A percentile compares a stretch with the other conserved stretches of the same genome.
These are phyloP conservation scores for Andrena chrysosceles DNA, from an alignment of 2,888 invertebrate species.

Conservation along the genomic window DNA sequence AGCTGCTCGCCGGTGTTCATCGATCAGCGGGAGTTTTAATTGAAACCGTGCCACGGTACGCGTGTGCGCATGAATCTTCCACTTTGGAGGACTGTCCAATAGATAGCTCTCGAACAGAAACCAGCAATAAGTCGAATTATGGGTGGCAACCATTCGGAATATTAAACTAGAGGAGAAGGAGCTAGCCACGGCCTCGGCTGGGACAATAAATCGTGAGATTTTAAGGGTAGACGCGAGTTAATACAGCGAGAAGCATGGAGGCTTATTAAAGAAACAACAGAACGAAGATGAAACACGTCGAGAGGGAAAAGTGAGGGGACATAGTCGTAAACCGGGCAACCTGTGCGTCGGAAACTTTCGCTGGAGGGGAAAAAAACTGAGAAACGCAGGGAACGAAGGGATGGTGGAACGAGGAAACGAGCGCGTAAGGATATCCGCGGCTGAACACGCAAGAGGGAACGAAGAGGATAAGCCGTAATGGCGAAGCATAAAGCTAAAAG, in stretches of 20 bases:
- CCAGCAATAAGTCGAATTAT: too few relatives aligned
- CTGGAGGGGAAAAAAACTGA: conserved; percentile 28
- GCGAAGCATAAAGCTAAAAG: conserved; percentile 55
- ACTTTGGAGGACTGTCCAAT: not conserved
- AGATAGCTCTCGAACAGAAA: not conserved
- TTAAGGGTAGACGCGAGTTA: not conserved
- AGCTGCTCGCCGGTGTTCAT: conserved; percentile 1
- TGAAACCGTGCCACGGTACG: not conserved
- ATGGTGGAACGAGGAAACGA: conserved; percentile 26
- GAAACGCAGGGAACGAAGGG: conserved; percentile 22
- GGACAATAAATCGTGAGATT: too few relatives aligned
- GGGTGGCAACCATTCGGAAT: too few relatives aligned
- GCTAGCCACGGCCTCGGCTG: too few relatives aligned
- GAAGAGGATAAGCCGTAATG: conserved; percentile 60
- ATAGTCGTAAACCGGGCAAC: conserved; percentile 46
- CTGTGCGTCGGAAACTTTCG: conserved; percentile 18
- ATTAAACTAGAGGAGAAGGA: too few relatives aligned
- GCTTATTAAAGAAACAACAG: conserved; percentile 6
- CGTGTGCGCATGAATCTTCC: conserved; percentile 2
- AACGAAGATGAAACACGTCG: not conserved
- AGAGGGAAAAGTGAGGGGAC: conserved; percentile 4
- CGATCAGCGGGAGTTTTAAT: conserved; percentile 1
- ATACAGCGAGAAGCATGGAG: not conserved
- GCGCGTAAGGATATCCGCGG: conserved; percentile 37
- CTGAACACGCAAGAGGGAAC: conserved; percentile 18